These are phyloP conservation scores for Coecobrya sp. DNA, from an alignment of 2,888 invertebrate genomes.

Conservation along the genomic window DNA sequence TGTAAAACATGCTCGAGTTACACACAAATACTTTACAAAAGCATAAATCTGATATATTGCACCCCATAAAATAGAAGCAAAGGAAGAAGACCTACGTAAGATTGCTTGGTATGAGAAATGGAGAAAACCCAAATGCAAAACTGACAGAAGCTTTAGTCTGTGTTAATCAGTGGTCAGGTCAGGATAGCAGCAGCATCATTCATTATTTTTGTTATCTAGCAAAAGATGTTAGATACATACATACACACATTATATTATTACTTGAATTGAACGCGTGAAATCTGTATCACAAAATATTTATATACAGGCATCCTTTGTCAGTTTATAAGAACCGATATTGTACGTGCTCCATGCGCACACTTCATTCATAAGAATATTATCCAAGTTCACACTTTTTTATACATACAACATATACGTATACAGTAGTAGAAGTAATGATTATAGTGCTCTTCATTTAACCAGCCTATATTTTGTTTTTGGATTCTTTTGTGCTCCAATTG, in stretches of 20 bases:
- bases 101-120: constrained; percentile 37
- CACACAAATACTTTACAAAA: constrained; percentile 2
- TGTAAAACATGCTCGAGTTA: constrained; percentile 9
- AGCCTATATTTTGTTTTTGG: constrained; percentile 6
- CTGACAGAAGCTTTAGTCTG: constrained; percentile 59
- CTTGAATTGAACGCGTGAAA: constrained; percentile 13
- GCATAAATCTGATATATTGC: constrained; percentile 41
- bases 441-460: constrained; percentile 37
- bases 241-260: not conserved
- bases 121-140: constrained; percentile 59
- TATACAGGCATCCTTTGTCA: not conserved
- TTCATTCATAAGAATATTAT: constrained; percentile 29
- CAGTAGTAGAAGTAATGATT: not conserved
- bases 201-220: constrained; percentile 26
- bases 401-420: no score
- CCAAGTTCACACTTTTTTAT: constrained; percentile 52
- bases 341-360: not conserved
- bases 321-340: not conserved
- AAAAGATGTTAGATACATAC: not conserved
- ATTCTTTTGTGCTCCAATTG: constrained; percentile 65
- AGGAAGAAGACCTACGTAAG: constrained; percentile 32
- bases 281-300: constrained; percentile 7
- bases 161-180: constrained; percentile 70
- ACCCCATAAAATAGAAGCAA: constrained; percentile 46
- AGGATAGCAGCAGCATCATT: constrained; percentile 17